These are phyloP conservation scores for Dolichallabes microphthalmus DNA, from an alignment of 2,113 vertebrate species.

Conservation along the genomic window DNA sequence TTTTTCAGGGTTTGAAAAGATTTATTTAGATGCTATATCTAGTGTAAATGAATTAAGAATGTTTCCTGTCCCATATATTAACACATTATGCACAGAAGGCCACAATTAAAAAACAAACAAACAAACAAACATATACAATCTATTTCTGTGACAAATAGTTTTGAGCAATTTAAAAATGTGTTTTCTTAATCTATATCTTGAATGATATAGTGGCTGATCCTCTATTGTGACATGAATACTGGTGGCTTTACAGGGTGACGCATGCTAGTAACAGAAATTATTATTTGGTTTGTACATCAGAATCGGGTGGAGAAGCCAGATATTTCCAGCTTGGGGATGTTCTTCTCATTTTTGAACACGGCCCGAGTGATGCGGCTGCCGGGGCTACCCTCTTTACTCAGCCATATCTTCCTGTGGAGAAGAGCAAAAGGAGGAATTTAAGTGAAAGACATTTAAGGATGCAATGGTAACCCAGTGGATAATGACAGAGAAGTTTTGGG, in stretches of 20 bases:
- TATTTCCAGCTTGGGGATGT: slow-evolving; percentile 77
- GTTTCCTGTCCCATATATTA: background rate
- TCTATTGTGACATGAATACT: background rate
- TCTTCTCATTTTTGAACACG: slow-evolving; percentile 64
- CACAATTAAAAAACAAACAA: background rate
- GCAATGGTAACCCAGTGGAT: background rate
- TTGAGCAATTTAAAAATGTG: background rate
- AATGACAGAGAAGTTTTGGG: background rate
- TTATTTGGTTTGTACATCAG: slow-evolving; percentile 56
- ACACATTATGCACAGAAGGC: background rate
- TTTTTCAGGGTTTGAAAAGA: background rate
- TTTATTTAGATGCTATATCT: background rate
- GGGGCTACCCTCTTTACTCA: slow-evolving; percentile 70
- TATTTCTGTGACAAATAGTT: background rate
- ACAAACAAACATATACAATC: background rate
- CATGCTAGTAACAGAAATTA: background rate
- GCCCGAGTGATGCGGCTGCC: slow-evolving; percentile 64
- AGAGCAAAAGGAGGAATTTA: background rate
- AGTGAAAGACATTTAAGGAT: background rate
- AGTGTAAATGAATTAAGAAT: background rate
- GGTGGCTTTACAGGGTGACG: background rate
- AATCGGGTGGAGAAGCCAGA: slow-evolving; percentile 83
- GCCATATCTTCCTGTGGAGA: slow-evolving; percentile 69
- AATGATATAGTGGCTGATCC: background rate
- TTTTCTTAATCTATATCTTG: background rate